Evolutionary conservation across 2,797 vertebrate species (phyloP).

Genomic region (Anguilla pacifica): DNA sequence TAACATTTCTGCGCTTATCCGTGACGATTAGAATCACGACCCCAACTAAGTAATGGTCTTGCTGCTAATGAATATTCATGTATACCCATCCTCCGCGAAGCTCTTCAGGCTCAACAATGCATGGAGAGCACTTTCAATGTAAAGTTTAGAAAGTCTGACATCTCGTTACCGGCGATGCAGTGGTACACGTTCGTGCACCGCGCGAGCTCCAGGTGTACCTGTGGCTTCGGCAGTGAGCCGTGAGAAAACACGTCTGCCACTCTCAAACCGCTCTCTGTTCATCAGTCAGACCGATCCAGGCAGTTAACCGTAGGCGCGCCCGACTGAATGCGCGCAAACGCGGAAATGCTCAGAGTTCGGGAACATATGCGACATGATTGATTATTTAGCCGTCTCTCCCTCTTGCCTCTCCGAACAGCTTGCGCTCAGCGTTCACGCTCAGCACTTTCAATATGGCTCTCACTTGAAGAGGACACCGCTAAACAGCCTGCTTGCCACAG

Average conservation of each 20-base stretch:
- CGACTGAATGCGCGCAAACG: not conserved
- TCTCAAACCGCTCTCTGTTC: not conserved
- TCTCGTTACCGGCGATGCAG: not conserved
- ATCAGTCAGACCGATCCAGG: slow-evolving; percentile 17
- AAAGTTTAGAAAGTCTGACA: not conserved
- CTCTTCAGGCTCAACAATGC: not conserved
- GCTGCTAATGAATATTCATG: slow-evolving; percentile 13
- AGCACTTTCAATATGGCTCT: slow-evolving; percentile 33
- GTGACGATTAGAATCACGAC: not conserved
- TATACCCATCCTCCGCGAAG: not conserved
- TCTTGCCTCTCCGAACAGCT: slow-evolving; percentile 21
- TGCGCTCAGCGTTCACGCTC: slow-evolving; percentile 21
- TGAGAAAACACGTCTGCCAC: not conserved
- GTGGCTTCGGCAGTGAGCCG: not conserved
- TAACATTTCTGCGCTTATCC: slow-evolving; percentile 10
- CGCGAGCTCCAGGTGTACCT: not conserved
- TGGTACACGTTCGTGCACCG: not conserved
- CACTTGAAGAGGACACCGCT: slow-evolving; percentile 13
- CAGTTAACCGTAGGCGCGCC: slow-evolving; percentile 13
- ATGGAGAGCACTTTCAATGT: not conserved
- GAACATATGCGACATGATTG: slow-evolving; percentile 28
- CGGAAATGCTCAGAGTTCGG: slow-evolving; percentile 4
- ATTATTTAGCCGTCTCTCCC: slow-evolving; percentile 1
- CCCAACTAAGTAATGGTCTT: slow-evolving; percentile 5
- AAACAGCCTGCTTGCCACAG: slow-evolving; percentile 35